A percentile compares a stretch with the other conserved stretches of the same genome.
These are phyloP conservation scores for Onthophagus taurus DNA, from an alignment of 1,140 invertebrate species.

Conservation along the genomic window DNA sequence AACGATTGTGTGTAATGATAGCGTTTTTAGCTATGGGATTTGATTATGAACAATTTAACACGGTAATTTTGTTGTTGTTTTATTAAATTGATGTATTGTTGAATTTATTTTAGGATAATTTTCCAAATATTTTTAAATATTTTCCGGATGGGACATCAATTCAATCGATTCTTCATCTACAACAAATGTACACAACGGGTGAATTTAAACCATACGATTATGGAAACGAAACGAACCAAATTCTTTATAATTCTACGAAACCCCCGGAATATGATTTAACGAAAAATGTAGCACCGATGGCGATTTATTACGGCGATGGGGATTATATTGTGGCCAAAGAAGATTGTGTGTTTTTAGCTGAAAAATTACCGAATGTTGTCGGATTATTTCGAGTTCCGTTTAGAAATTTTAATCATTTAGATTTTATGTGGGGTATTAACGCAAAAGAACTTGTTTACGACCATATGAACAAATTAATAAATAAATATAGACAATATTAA, in stretches of 20 bases:
- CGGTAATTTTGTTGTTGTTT: constrained; percentile 16
- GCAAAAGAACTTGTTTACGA: constrained; percentile 49
- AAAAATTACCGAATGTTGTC: constrained; percentile 39
- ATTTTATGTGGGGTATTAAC: constrained; percentile 57
- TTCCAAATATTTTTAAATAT: constrained; percentile 40
- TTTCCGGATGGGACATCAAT: constrained; percentile 44
- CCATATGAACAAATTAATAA: constrained; percentile 30
- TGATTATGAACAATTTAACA: constrained; percentile 44
- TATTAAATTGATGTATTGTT: not conserved
- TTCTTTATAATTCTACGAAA: not conserved
- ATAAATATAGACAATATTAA: constrained; percentile 28
- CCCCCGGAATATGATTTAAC: constrained; percentile 45
- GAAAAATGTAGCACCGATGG: constrained; percentile 51
- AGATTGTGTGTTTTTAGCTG: constrained; percentile 50
- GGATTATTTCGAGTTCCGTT: constrained; percentile 43
- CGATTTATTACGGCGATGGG: constrained; percentile 49
- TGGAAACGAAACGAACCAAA: not conserved
- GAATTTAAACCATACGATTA: no score
- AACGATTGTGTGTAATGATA: constrained; percentile 43
- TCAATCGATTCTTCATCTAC: constrained; percentile 41
- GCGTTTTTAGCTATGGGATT: constrained; percentile 47
- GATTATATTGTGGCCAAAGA: no score
- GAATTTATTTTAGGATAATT: constrained; percentile 29
- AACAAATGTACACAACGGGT: constrained; percentile 37
- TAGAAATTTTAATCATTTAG: constrained; percentile 57